A percentile compares a stretch with the other conserved stretches of the same genome.
Conservation (phyloP, 2,888 invertebrate species). For the Acleris sparsana region DNA sequence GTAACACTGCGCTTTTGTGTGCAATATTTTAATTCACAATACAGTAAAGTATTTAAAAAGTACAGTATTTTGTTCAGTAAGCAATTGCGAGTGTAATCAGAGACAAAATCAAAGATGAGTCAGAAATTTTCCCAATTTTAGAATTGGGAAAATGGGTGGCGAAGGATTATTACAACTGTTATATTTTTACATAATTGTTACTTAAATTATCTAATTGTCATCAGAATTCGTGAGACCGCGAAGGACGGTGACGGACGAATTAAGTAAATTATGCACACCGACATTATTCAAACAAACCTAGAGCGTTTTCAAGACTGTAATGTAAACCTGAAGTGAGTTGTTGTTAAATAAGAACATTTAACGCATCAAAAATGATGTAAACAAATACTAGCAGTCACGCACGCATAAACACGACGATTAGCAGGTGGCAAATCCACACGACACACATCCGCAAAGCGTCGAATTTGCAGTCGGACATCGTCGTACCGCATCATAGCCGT, state of each 20-base stretch:
- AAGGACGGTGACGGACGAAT: constrained; percentile 59
- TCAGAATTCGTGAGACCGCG: constrained; percentile 55
- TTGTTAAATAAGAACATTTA: constrained; percentile 1
- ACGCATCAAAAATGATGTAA: constrained; percentile 29
- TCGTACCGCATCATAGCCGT: constrained; percentile 35
- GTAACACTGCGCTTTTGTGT: not conserved
- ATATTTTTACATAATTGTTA: constrained; percentile 33
- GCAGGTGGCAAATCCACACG: constrained; percentile 46
- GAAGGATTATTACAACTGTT: constrained; percentile 5
- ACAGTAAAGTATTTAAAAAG: no score
- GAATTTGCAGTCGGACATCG: constrained; percentile 42
- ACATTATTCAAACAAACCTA: constrained; percentile 33
- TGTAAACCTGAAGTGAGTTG: not conserved
- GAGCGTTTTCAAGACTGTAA: constrained; percentile 11
- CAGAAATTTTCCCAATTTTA: constrained; percentile 5
- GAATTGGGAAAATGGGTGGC: constrained; percentile 1
- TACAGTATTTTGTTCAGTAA: not conserved
- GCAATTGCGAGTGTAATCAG: not conserved
- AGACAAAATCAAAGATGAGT: constrained; percentile 5
- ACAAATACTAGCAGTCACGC: constrained; percentile 37
- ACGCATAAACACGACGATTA: constrained; percentile 48
- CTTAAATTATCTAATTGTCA: constrained; percentile 39
- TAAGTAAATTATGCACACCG: constrained; percentile 55
- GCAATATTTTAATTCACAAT: not conserved
- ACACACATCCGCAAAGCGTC: constrained; percentile 44